phyloP scores from a whole-genome alignment of 2,888 invertebrate species.

The Ametastegia equiseti region DNA sequence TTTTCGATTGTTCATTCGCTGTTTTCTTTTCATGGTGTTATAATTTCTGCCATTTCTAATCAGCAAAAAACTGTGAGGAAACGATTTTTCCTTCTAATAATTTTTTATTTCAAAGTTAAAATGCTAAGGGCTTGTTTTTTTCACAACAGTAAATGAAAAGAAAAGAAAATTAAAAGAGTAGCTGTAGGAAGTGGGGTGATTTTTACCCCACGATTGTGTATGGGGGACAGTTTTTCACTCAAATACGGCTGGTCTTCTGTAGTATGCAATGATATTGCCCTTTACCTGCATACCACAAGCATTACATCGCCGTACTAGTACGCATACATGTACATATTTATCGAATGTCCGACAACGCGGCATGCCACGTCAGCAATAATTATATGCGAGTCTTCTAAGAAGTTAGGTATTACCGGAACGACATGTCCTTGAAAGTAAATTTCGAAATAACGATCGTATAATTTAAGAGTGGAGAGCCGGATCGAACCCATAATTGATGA shows the following conservation, averaged over 20 bases:
- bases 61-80: too few species aligned
- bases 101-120: too few species aligned
- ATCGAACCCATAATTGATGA: too few species aligned
- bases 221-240: background rate
- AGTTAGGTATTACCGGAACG: background rate
- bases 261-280: background rate
- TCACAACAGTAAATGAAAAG: background rate
- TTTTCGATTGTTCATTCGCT: too few species aligned
- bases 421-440: background rate
- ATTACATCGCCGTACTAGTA: background rate
- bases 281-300: background rate
- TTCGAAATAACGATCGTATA: background rate
- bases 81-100: too few species aligned
- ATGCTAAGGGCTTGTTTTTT: too few species aligned
- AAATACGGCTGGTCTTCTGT: background rate
- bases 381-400: background rate
- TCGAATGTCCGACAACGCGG: background rate
- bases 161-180: background rate
- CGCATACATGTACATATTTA: background rate
- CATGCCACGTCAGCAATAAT: background rate
- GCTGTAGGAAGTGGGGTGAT: background rate
- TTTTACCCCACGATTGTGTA: background rate
- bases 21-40: too few species aligned
- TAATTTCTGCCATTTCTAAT: too few species aligned
- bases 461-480: background rate